These are phyloP conservation scores for Drosophila gunungcola DNA, from an alignment of 1,140 invertebrate genomes.

Conservation along the genomic window DNA sequence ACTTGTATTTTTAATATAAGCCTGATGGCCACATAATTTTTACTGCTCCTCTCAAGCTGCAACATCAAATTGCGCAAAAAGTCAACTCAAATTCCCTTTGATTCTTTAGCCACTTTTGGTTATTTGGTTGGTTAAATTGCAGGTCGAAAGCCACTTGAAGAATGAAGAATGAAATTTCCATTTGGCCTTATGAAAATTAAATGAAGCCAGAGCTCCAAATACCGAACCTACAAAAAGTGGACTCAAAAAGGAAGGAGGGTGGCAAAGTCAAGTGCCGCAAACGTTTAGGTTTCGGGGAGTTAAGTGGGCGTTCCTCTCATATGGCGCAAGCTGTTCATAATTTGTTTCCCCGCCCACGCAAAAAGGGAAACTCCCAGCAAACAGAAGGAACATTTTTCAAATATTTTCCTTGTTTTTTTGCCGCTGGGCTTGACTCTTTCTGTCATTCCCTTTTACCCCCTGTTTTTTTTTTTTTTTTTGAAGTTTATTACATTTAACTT, in stretches of 20 bases:
- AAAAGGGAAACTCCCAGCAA: constrained; percentile 7
- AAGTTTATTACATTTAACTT: constrained; percentile 40
- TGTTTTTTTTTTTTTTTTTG: neutral
- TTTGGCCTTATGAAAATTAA: constrained; percentile 74
- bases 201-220: constrained; percentile 56
- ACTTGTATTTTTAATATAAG: neutral
- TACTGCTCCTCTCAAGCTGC: constrained; percentile 7
- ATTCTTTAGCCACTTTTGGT: constrained; percentile 26
- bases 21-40: constrained; percentile 16
- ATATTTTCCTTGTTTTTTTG: constrained; percentile 22
- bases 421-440: constrained; percentile 24
- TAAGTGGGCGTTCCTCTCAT: constrained; percentile 46
- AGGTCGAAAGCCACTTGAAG: constrained; percentile 58
- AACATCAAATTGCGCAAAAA: constrained; percentile 17
- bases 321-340: constrained; percentile 58
- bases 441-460: neutral
- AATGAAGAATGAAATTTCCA: constrained; percentile 60
- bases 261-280: constrained; percentile 70
- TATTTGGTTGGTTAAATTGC: constrained; percentile 39
- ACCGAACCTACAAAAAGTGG: constrained; percentile 9
- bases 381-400: constrained; percentile 28
- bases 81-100: constrained; percentile 33
- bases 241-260: neutral
- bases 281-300: constrained; percentile 60
- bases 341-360: constrained; percentile 25